Base-by-base conservation (phyloP, 2,797 vertebrate species). In the Leptoclinus maculatus region DNA sequence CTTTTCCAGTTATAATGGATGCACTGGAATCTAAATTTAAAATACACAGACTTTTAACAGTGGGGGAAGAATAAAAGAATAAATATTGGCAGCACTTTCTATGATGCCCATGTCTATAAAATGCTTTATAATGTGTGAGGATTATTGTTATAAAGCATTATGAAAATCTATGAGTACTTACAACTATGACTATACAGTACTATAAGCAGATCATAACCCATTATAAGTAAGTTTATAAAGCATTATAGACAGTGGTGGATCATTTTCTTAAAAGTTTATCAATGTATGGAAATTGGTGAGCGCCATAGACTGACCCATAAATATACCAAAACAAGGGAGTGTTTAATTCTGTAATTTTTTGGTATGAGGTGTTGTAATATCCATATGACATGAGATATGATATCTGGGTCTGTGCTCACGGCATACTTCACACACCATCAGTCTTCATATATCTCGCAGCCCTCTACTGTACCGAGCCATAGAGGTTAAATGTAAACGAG, bases 401-500 rank as follows among this genome's bases (percentile, higher is more conserved):
- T 23, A 36, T 71, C 41, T 47, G 51, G 36, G 13, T 34, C 36
- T 47, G 29, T 38, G 34, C 36, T 72, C 25, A 23, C 27, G 2
- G 2, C 56, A 51, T 45, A 19, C 60, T 66, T 43, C n/a, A 8
- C 64, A 69, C 36, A 59, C 27, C 76, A 71, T 68, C 63, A 57
- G 74, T 57, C 66, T 78, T 84, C 66, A 74, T 67, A 21, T 51
- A 38, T 62, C 74, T 77, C 29, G 1, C 7, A 23, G 39, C 54
- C 59, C 34, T 77, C 45, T 65, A 19, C 13, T 27, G 36, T 41
- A 62, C 9, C 13, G 14, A 71, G 23, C 68, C 45, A 27, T 12
- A 29, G 38, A 83, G 53, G 58, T 79, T 63, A 71, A 79, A 77
- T 67, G 63, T 62, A 73, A 75, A 65, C 51, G 16, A 66, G 66